phyloP scores from a whole-genome alignment of 2,113 vertebrate species.

The Neolamprologus sp. region DNA sequence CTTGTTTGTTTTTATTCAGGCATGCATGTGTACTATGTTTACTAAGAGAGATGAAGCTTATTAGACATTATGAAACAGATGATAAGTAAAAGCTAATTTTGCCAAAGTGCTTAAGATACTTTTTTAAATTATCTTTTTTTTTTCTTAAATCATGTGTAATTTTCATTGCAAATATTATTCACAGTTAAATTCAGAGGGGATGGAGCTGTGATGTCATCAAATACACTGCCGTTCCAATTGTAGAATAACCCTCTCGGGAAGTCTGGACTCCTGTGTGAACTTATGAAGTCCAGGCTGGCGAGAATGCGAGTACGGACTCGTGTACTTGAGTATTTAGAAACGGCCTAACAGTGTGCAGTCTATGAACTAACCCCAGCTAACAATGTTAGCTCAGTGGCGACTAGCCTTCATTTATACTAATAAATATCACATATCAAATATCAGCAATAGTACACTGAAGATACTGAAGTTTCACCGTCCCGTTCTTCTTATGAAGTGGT shows the following conservation, averaged over 20 bases:
- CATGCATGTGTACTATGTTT: neutral
- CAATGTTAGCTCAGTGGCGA: neutral
- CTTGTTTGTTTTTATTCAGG: neutral
- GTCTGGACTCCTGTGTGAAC: neutral
- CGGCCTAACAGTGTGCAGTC: rapidly evolving
- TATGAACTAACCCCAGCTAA: neutral
- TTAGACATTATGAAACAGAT: neutral
- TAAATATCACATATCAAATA: neutral
- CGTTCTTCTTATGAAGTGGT: neutral
- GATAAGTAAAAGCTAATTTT: rapidly evolving
- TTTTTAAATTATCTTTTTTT: neutral
- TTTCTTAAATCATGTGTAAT: neutral
- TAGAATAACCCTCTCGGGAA: neutral
- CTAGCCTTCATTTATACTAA: neutral
- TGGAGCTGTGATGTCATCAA: neutral
- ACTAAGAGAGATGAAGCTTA: neutral
- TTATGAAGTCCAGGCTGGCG: rapidly evolving
- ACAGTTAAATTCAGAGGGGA: neutral
- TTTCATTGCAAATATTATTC: neutral
- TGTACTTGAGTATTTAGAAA: neutral
- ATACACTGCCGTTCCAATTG: neutral
- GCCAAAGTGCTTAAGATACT: neutral
- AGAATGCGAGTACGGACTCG: neutral
- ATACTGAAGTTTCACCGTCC: neutral
- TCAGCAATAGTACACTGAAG: neutral